Percentiles rank a stretch among this genome's conserved stretches.
phyloP scores from a whole-genome alignment of 2,888 invertebrate genomes.

The Xylocampa areola region DNA sequence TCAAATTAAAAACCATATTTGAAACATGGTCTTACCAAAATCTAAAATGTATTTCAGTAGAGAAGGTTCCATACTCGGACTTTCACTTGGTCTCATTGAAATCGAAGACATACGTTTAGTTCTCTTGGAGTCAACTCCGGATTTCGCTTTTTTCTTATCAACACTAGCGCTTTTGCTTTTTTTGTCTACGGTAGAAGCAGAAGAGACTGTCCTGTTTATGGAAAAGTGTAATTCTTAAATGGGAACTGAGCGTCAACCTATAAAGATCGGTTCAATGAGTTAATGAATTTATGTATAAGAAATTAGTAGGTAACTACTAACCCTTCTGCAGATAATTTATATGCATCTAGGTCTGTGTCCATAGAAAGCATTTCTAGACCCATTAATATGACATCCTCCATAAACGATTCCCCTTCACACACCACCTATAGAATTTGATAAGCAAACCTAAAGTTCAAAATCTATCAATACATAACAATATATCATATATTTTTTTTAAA shows the following conservation, averaged over 20 bases:
- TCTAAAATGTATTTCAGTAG: constrained; percentile 82
- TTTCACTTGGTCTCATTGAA: constrained; percentile 70
- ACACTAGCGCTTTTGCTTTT: constrained; percentile 71
- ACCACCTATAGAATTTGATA: constrained; percentile 72
- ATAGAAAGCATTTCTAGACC: constrained; percentile 85
- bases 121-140: constrained; percentile 59
- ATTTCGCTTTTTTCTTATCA: constrained; percentile 69
- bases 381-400: constrained; percentile 83
- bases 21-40: constrained; percentile 71
- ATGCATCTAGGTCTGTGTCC: constrained; percentile 77
- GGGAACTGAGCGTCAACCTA: background rate
- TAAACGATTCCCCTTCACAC: constrained; percentile 85
- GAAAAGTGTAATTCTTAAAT: constrained; percentile 5
- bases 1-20: no score
- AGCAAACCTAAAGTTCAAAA: background rate
- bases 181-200: constrained; percentile 71
- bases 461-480: background rate
- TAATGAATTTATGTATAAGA: background rate
- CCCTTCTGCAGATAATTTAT: constrained; percentile 68
- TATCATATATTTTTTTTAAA: no score
- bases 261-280: no score
- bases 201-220: constrained; percentile 66
- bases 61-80: constrained; percentile 64
- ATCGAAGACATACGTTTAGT: constrained; percentile 68
- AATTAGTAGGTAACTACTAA: constrained; percentile 40